These are phyloP conservation scores for Apodemia zela DNA, from an alignment of 2,888 invertebrate genomes.

Conservation along the genomic window DNA sequence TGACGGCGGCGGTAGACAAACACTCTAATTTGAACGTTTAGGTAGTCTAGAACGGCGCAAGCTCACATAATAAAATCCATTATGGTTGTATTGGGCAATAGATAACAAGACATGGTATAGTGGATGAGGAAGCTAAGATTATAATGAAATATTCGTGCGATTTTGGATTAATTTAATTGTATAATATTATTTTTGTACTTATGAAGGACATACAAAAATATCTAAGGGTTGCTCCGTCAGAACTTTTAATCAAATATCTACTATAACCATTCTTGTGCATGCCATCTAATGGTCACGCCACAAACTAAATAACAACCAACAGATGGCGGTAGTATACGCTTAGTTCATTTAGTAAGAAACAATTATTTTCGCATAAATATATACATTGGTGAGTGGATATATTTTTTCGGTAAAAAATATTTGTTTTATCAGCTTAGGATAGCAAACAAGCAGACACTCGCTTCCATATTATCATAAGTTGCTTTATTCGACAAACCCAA, in stretches of 20 bases:
- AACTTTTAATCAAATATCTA: background rate
- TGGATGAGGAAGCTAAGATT: background rate
- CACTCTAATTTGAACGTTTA: conserved; percentile 71
- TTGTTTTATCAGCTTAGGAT: too few relatives aligned
- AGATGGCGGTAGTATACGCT: too few relatives aligned
- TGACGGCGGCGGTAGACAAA: conserved; percentile 55
- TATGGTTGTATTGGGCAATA: conserved; percentile 10
- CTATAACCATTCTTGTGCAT: background rate
- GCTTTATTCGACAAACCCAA: too few relatives aligned
- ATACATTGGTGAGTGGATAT: too few relatives aligned
- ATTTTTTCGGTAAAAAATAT: too few relatives aligned
- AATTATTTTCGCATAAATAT: too few relatives aligned
- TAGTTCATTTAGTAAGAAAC: too few relatives aligned
- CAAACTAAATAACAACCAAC: too few relatives aligned
- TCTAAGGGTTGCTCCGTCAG: background rate
- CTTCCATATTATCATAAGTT: too few relatives aligned
- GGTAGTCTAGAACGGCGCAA: conserved; percentile 42
- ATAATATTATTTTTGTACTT: background rate
- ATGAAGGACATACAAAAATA: background rate
- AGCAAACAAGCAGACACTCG: too few relatives aligned
- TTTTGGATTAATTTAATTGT: background rate
- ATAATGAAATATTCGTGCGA: background rate
- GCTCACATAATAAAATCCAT: conserved; percentile 15
- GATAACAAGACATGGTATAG: background rate
- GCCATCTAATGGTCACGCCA: too few relatives aligned